phyloP scores from a whole-genome alignment of 2,113 vertebrate species.

The Marcusenius ussheri region DNA sequence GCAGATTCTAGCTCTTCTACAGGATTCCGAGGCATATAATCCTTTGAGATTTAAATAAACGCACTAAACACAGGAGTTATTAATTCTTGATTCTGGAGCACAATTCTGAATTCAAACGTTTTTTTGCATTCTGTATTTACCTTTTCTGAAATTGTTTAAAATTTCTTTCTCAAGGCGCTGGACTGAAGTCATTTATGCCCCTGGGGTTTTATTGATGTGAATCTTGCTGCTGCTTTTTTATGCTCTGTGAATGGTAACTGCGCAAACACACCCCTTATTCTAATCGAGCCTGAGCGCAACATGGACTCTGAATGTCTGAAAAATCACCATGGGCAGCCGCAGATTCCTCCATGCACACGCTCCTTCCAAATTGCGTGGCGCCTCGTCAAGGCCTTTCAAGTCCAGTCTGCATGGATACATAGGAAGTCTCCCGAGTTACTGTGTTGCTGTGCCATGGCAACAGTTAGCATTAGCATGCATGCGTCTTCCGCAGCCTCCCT shows the following conservation, averaged over 20 bases:
- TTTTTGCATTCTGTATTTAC: neutral
- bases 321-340: neutral
- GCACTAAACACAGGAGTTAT: neutral
- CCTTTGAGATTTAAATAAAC: neutral
- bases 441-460: neutral
- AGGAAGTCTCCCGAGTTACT: neutral
- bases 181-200: neutral
- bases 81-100: neutral
- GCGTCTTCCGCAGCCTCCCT: neutral
- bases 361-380: neutral
- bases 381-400: neutral
- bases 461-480: neutral
- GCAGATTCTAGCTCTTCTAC: neutral
- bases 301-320: neutral
- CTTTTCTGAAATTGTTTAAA: neutral
- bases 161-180: neutral
- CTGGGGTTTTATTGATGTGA: neutral
- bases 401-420: neutral
- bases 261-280: neutral
- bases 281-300: neutral
- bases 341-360: neutral
- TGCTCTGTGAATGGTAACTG: neutral
- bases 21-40: neutral
- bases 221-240: neutral
- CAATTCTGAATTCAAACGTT: neutral